Conservation (phyloP, 2,113 vertebrate genomes). For the Salvelinus namaycush region DNA sequence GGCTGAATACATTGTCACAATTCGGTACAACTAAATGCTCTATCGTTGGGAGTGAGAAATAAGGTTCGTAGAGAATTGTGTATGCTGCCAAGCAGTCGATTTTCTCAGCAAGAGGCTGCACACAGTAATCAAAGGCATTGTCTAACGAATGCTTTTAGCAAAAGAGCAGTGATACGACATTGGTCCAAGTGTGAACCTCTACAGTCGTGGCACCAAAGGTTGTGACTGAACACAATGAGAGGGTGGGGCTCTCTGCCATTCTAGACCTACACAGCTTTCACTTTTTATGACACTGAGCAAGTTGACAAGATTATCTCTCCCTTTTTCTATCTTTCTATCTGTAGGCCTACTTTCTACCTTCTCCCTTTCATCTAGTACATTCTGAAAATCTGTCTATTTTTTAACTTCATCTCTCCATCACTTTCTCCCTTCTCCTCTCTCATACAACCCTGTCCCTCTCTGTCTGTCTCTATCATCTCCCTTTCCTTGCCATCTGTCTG, state of each 20-base stretch:
- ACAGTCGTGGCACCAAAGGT: neutral
- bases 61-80: neutral
- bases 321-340: neutral
- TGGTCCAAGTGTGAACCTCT: neutral
- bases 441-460: neutral
- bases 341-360: neutral
- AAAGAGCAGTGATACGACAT: neutral
- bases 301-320: neutral
- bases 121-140: conserved; percentile 15
- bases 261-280: neutral
- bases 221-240: neutral
- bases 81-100: neutral
- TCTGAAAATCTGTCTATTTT: neutral
- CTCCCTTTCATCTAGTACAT: neutral
- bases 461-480: neutral
- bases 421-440: neutral
- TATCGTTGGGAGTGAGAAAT: neutral
- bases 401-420: neutral
- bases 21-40: neutral
- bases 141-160: conserved; percentile 3
- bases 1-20: neutral
- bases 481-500: neutral
- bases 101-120: conserved; percentile 1
- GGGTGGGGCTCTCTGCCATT: neutral
- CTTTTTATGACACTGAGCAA: neutral